A percentile compares a stretch with the other conserved stretches of the same genome.
Conservation (phyloP, 1,140 invertebrate genomes). For the Apocrypta bakeri region DNA sequence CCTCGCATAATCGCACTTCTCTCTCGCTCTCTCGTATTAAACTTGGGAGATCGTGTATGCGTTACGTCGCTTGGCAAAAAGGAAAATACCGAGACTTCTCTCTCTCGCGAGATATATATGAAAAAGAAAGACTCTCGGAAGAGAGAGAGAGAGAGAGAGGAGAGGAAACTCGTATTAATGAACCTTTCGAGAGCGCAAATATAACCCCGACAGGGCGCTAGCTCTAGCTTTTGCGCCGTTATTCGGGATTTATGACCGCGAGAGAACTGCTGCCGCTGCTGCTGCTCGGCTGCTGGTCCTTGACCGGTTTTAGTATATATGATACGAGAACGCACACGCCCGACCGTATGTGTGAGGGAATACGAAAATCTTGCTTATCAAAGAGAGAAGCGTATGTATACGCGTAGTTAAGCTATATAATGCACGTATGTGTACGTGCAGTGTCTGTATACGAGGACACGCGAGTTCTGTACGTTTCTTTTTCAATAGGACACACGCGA, state of each 20-base stretch:
- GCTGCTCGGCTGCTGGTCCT: conserved; percentile 64
- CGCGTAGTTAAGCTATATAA: too few species aligned
- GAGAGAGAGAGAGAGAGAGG: background rate
- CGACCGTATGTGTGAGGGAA: too few species aligned
- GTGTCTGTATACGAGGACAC: too few species aligned
- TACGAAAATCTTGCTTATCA: conserved; percentile 28
- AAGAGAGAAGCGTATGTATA: too few species aligned
- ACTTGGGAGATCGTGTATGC: background rate
- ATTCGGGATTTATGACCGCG: conserved; percentile 61
- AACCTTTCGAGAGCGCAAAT: conserved; percentile 30
- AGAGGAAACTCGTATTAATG: conserved; percentile 47
- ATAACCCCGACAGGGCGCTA: conserved; percentile 34
- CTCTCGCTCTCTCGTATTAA: background rate
- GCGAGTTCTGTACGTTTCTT: too few species aligned
- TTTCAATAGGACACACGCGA: conserved; percentile 24
- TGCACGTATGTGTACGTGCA: background rate
- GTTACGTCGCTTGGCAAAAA: background rate
- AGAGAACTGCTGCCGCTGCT: conserved; percentile 44
- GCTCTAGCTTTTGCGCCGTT: conserved; percentile 55
- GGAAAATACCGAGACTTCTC: conserved; percentile 11
- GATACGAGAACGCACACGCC: conserved; percentile 19
- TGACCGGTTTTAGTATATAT: conserved; percentile 64
- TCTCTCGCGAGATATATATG: background rate
- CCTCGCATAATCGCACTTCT: conserved; percentile 30
- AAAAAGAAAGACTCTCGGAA: background rate